Conservation (phyloP, 37 sponge, comb jelly and placozoan genomes). For the Crambe crambe region DNA sequence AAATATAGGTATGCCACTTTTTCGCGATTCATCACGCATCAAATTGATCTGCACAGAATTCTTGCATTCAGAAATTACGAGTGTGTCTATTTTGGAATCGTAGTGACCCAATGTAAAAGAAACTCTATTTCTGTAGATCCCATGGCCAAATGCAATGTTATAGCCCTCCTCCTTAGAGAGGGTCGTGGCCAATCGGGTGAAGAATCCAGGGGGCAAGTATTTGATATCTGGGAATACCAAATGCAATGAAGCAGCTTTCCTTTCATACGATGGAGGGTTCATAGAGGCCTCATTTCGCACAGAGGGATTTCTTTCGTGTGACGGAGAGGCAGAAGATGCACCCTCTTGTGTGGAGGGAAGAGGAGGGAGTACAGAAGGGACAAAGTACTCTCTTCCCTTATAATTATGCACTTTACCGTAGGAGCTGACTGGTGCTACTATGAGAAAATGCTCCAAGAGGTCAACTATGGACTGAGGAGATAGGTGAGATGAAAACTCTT, state of each 20-base stretch:
- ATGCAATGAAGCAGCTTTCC: constrained; percentile 31
- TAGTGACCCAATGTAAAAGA: constrained; percentile 8
- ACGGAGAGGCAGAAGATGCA: too few species aligned
- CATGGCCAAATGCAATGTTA: constrained; percentile 11
- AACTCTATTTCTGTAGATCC: constrained; percentile 28
- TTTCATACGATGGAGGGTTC: background rate
- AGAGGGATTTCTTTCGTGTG: too few species aligned
- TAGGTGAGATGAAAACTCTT: too few species aligned
- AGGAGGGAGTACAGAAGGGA: constrained; percentile 19
- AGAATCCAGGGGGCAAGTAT: constrained; percentile 51
- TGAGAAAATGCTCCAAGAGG: constrained; percentile 21
- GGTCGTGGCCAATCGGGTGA: constrained; percentile 39
- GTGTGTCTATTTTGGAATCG: constrained; percentile 16
- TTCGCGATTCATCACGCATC: background rate
- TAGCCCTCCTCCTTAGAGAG: background rate
- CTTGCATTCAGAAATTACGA: background rate
- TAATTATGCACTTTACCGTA: background rate
- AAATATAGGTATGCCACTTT: background rate
- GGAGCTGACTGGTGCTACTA: constrained; percentile 5
- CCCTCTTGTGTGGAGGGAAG: too few species aligned
- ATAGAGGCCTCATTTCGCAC: background rate
- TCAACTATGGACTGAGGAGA: constrained; percentile 36
- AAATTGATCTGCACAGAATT: constrained; percentile 14
- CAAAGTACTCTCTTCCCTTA: constrained; percentile 20
- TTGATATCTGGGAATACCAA: constrained; percentile 17